A percentile compares a stretch with the other conserved stretches of the same genome.
phyloP scores from a whole-genome alignment of 2,797 vertebrate species.

The Oreonectes daqikongensis region DNA sequence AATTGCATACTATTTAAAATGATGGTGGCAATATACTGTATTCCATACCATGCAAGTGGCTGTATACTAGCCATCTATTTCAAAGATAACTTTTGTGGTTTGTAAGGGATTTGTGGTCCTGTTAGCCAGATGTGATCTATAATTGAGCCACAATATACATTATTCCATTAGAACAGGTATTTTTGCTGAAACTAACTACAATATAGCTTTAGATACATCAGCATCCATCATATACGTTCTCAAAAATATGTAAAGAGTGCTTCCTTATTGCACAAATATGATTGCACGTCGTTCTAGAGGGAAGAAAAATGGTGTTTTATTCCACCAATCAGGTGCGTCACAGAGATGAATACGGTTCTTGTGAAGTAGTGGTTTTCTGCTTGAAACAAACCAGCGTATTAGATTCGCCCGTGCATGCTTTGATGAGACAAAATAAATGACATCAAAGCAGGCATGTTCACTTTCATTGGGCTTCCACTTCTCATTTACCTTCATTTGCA shows the following conservation, averaged over 20 bases:
- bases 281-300: background rate
- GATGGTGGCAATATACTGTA: too few relatives aligned
- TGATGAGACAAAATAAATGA: conserved; percentile 56
- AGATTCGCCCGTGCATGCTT: conserved; percentile 25
- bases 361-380: conserved; percentile 24
- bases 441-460: conserved; percentile 60
- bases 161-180: background rate
- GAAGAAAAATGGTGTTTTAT: background rate
- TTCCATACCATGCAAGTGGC: too few relatives aligned
- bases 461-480: conserved; percentile 59
- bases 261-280: background rate
- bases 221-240: background rate
- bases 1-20: too few relatives aligned
- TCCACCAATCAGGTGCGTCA: background rate
- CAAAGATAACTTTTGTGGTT: too few relatives aligned
- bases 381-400: conserved; percentile 29
- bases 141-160: background rate
- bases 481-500: conserved; percentile 56
- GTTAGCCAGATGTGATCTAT: background rate
- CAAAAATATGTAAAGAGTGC: background rate
- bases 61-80: too few relatives aligned
- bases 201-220: background rate
- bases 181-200: background rate
- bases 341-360: conserved; percentile 6
- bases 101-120: background rate